phyloP scores from a whole-genome alignment of 2,888 invertebrate species.

The Branchellion lobata region DNA sequence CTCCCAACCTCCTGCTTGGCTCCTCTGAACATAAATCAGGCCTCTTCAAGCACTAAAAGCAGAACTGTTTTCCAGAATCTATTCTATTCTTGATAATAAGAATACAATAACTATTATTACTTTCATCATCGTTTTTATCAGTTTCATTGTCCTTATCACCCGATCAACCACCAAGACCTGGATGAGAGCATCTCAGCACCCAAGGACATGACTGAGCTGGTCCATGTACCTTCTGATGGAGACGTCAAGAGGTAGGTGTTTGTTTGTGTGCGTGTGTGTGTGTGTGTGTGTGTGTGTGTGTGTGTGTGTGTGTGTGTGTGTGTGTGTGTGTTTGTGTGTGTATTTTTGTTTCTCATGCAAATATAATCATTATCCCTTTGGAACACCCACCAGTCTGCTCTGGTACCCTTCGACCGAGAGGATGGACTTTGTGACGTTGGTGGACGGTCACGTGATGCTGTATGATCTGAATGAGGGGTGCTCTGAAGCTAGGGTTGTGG shows the following conservation, averaged over 20 bases:
- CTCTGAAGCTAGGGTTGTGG: constrained; percentile 57
- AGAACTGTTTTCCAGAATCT: too few relatives aligned
- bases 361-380: neutral
- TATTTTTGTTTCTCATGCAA: neutral
- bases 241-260: too few relatives aligned
- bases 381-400: constrained; percentile 67
- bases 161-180: too few relatives aligned
- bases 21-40: too few relatives aligned
- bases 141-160: too few relatives aligned
- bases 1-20: too few relatives aligned
- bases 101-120: too few relatives aligned
- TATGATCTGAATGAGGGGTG: constrained; percentile 71
- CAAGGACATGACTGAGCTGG: neutral
- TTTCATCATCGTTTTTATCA: too few relatives aligned
- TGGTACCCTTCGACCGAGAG: constrained; percentile 80
- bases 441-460: constrained; percentile 75
- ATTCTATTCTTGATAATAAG: too few relatives aligned
- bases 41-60: too few relatives aligned
- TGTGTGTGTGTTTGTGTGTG: too few relatives aligned
- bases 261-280: too few relatives aligned
- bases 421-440: constrained; percentile 73
- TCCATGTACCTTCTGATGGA: neutral
- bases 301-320: constrained; percentile 18
- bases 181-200: constrained; percentile 1
- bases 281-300: neutral